phyloP scores from a whole-genome alignment of 2,113 vertebrate genomes.

The Pavo muticus region DNA sequence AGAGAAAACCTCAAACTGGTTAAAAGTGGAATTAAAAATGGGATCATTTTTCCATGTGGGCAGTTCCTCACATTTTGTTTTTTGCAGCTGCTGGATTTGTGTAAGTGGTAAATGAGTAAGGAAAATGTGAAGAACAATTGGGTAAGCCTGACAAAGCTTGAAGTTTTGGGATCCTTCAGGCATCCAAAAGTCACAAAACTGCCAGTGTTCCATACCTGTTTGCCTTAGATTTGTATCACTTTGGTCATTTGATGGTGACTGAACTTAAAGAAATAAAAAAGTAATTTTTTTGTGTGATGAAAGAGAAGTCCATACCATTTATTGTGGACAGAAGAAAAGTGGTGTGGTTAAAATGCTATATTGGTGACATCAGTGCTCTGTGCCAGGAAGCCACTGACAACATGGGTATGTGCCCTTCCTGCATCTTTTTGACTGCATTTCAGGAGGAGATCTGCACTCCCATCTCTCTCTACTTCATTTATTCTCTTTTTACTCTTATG shows the following conservation, averaged over 20 bases:
- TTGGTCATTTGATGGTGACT: not conserved
- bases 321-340: not conserved
- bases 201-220: not conserved
- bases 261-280: not conserved
- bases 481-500: not conserved
- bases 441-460: rapidly evolving
- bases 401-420: rapidly evolving
- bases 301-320: not conserved
- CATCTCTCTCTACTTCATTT: rapidly evolving
- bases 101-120: not conserved
- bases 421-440: not conserved
- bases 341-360: not conserved
- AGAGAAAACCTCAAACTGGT: not conserved
- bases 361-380: not conserved
- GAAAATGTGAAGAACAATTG: not conserved
- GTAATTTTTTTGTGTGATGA: not conserved
- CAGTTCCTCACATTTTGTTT: not conserved
- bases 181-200: not conserved
- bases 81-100: not conserved
- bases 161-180: not conserved
- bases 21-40: not conserved
- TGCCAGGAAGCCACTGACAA: not conserved
- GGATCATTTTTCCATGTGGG: not conserved
- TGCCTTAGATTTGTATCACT: not conserved
- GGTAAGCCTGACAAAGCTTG: not conserved